Conservation (phyloP, 1,140 invertebrate species). For the Drosophila ironensis region DNA sequence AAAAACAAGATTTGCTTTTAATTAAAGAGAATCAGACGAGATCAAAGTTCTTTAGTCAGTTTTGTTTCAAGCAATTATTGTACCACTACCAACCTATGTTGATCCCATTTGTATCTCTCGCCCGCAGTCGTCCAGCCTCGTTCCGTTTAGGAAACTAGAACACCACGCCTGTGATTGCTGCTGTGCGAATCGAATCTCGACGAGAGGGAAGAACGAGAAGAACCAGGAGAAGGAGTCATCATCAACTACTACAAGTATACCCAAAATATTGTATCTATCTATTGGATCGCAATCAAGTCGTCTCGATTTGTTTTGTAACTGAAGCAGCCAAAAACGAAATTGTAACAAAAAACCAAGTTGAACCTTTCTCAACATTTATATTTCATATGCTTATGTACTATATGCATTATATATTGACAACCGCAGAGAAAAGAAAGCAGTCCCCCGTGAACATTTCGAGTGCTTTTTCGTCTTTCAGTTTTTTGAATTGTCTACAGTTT, state of each 20-base stretch:
- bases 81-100: no score
- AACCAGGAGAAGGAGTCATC: conserved; percentile 38
- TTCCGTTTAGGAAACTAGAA: conserved; percentile 84
- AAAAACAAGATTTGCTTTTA: no score
- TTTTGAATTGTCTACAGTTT: conserved; percentile 55
- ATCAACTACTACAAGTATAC: conserved; percentile 15
- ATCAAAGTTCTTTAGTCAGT: no score
- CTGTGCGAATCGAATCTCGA: conserved; percentile 73
- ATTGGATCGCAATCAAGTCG: conserved; percentile 55
- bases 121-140: conserved; percentile 86
- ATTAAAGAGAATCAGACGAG: no score
- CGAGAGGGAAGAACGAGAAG: conserved; percentile 25
- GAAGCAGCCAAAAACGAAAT: conserved; percentile 53
- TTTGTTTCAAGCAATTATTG: no score
- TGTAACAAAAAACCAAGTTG: conserved; percentile 46
- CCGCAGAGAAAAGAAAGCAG: conserved; percentile 4
- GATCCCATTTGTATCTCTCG: neutral
- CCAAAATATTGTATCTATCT: conserved; percentile 21
- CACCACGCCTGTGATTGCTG: conserved; percentile 85
- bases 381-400: conserved; percentile 33
- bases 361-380: conserved; percentile 8
- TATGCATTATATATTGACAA: conserved; percentile 35
- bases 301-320: conserved; percentile 63
- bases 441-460: conserved; percentile 16
- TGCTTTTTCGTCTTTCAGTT: conserved; percentile 20